Percentiles rank a stretch among this genome's conserved stretches.
Conservation (phyloP, 1,140 invertebrate genomes). For the Leptinotarsa defecta region DNA sequence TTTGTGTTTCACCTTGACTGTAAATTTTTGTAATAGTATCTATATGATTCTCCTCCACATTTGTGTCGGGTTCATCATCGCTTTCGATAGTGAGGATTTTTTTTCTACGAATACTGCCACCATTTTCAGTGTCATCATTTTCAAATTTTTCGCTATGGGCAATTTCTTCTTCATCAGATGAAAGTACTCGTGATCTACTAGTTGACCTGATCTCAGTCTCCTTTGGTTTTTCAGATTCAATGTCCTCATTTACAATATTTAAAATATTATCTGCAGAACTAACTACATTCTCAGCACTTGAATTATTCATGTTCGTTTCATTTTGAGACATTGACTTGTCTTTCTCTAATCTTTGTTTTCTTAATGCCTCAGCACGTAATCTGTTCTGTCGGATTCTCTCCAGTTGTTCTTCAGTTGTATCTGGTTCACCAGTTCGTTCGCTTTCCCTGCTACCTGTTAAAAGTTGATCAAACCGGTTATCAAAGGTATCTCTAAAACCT, state of each 20-base stretch:
- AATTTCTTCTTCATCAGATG: not conserved
- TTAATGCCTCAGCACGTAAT: conserved; percentile 46
- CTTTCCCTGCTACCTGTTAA: conserved; percentile 12
- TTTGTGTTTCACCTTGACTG: not conserved
- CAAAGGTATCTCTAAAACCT: conserved; percentile 32
- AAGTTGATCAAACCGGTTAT: conserved; percentile 40
- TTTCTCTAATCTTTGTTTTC: conserved; percentile 44
- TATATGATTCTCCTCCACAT: not conserved
- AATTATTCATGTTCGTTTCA: too few relatives aligned
- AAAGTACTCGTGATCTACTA: too few relatives aligned
- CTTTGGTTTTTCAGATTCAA: too few relatives aligned
- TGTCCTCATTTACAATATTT: not conserved
- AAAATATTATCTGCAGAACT: not conserved
- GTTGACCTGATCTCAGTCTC: too few relatives aligned
- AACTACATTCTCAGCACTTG: too few relatives aligned
- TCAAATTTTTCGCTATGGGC: not conserved
- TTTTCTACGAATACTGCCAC: not conserved
- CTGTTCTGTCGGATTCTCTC: conserved; percentile 49
- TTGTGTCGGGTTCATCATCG: conserved; percentile 9
- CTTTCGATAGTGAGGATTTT: not conserved
- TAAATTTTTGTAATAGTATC: not conserved
- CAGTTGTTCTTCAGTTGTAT: conserved; percentile 49
- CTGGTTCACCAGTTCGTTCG: conserved; percentile 14
- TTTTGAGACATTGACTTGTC: not conserved
- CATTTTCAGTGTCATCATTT: not conserved